phyloP scores from a whole-genome alignment of 2,888 invertebrate genomes.

The Diplazon laetatorius region DNA sequence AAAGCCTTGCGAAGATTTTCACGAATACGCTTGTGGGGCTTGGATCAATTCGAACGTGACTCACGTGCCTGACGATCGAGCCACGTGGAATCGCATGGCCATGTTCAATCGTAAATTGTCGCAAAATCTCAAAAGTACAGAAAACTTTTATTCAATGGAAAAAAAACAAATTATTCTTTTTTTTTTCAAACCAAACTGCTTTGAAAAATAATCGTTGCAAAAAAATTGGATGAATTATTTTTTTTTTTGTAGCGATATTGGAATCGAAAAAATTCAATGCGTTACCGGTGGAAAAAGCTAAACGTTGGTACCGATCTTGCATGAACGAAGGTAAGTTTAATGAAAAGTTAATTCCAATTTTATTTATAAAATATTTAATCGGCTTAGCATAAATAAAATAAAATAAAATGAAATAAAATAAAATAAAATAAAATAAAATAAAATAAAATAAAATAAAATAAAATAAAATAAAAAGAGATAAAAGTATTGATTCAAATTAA shows the following conservation, averaged over 20 bases:
- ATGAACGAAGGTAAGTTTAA: conserved; percentile 64
- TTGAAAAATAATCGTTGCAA: neutral
- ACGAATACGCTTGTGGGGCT: conserved; percentile 88
- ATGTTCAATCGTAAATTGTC: conserved; percentile 40
- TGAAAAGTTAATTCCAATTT: conserved; percentile 2
- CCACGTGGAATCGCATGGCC: conserved; percentile 86
- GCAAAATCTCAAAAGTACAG: conserved; percentile 58
- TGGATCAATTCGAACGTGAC: conserved; percentile 92
- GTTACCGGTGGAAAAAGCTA: conserved; percentile 61
- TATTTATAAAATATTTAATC: no score
- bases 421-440: no score
- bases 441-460: no score
- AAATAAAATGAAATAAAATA: no score
- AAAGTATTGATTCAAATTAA: no score
- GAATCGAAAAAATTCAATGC: conserved; percentile 49
- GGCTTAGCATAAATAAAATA: no score
- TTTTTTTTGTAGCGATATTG: conserved; percentile 51
- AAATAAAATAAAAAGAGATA: no score
- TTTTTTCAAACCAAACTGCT: neutral
- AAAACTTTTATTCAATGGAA: neutral
- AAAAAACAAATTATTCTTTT: neutral
- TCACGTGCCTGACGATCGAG: conserved; percentile 92
- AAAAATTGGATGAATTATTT: conserved; percentile 31
- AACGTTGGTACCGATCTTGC: conserved; percentile 67
- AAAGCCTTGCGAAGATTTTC: conserved; percentile 93